Base-by-base conservation (phyloP, 2,797 vertebrate species). In the Phylloscopus collybita region DNA sequence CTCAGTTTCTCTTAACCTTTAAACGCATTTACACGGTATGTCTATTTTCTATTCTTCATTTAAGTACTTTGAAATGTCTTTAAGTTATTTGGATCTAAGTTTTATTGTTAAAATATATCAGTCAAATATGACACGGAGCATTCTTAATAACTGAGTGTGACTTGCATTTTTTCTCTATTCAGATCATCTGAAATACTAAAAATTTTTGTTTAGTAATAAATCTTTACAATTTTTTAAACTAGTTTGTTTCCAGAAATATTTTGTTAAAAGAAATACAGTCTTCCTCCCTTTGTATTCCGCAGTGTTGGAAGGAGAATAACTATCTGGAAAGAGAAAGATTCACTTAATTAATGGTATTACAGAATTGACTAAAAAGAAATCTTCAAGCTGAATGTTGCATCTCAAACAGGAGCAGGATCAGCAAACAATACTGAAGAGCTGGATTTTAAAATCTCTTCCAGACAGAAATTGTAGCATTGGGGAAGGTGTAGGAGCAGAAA, bases 191-290 rank as follows among this genome's bases (percentile, higher is more conserved):
- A 82, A 94, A 94, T 95, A 96, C 95, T 96, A 87, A 95, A 97
- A 97, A 88, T 94, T 96, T 91, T 97, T 97, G 69, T 94, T 97
- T 96, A 94, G 64, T 71, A 86, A 60, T 96, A 92, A 95, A 83
- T 91, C 86, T 97, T 95, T 95, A 88, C 72, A 69, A 72, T 86
- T 95, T 95, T 96, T 97, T 84, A 96, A 88, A 95, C 56, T 53
- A 94, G 60, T 80, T 96, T 96, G 36, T 84, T 92, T 93, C 42
- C 84, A 95, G 87, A 95, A 97, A 49, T 13, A 42, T 93, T 95
- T 88, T 86, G 32, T 92, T 95, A 40, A 75, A 90, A 94, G 75
- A 90, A 89, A 88, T 66, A 78, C 56, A 56, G 36, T 79, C 30
- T 92, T 90, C 22, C 0, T 4, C 38, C 20, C 26, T 44, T 34